phyloP scores from a whole-genome alignment of 2,888 invertebrate species.

The Alitta virens region DNA sequence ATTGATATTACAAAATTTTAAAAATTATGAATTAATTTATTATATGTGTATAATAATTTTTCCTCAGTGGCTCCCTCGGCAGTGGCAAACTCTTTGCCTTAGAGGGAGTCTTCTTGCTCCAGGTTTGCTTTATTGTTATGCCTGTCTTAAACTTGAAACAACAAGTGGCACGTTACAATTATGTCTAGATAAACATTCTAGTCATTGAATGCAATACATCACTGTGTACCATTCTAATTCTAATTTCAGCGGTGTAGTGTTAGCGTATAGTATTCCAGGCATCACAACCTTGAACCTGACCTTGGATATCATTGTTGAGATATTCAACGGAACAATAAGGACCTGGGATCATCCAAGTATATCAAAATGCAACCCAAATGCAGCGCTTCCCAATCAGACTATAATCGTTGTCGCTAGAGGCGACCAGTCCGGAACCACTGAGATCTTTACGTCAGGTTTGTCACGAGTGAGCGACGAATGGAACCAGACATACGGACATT shows the following conservation, averaged over 20 bases:
- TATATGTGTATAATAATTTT: no score
- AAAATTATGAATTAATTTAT: no score
- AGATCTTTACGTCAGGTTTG: conserved; percentile 43
- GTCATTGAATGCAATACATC: no score
- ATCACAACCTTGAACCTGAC: conserved; percentile 35
- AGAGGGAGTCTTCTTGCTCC: no score
- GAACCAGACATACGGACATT: conserved; percentile 37
- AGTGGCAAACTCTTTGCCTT: no score
- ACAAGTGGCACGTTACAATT: neutral
- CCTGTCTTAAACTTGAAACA: no score
- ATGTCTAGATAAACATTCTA: neutral
- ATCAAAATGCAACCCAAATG: conserved; percentile 30
- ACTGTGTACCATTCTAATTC: no score
- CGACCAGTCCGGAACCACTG: conserved; percentile 49
- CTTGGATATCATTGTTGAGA: conserved; percentile 39
- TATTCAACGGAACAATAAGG: conserved; percentile 43
- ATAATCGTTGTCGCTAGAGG: conserved; percentile 42
- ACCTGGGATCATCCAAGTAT: conserved; percentile 42
- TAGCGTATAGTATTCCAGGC: conserved; percentile 41
- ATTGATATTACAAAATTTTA: no score
- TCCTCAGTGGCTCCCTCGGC: no score
- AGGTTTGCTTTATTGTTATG: no score
- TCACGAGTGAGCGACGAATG: conserved; percentile 36
- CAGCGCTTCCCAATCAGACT: conserved; percentile 30
- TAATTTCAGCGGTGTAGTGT: conserved; percentile 40